Evolutionary conservation across 2,888 invertebrate genomes (phyloP).

Genomic region (Latheticus oryzae): DNA sequence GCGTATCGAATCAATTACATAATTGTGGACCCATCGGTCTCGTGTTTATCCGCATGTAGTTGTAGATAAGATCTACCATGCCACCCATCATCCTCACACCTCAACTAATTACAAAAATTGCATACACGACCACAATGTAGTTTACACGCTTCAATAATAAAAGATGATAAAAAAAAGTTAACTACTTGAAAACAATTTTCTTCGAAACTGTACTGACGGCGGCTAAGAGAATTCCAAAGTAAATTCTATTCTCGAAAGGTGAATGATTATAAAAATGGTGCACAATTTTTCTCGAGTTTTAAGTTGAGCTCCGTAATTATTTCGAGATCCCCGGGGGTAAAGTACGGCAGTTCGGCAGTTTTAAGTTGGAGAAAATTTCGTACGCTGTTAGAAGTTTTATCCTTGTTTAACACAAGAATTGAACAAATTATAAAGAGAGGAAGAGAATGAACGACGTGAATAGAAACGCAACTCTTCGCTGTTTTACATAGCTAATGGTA

Average conservation of each 20-base stretch:
- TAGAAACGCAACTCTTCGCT: constrained; percentile 41
- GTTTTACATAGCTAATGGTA: constrained; percentile 60
- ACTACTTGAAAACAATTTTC: constrained; percentile 12
- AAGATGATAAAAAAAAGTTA: constrained; percentile 7
- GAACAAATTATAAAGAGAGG: constrained; percentile 11
- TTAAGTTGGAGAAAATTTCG: constrained; percentile 27
- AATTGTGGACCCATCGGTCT: constrained; percentile 41
- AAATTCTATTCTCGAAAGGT: constrained; percentile 63
- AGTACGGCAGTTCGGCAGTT: constrained; percentile 45
- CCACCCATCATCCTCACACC: constrained; percentile 56
- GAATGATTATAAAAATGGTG: constrained; percentile 65
- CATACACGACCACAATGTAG: constrained; percentile 41
- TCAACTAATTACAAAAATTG: constrained; percentile 54
- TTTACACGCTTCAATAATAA: constrained; percentile 40
- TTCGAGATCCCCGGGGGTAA: constrained; percentile 60
- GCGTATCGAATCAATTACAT: constrained; percentile 45
- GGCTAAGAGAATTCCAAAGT: constrained; percentile 48
- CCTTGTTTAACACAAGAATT: constrained; percentile 32
- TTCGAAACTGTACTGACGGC: constrained; percentile 29
- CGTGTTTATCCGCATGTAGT: constrained; percentile 44
- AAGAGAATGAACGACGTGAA: constrained; percentile 12
- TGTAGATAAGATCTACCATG: constrained; percentile 54
- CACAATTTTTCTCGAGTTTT: constrained; percentile 65
- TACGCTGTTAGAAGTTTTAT: no score
- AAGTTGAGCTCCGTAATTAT: constrained; percentile 65